Conservation (phyloP, 2,113 vertebrate species). For the Triplophysa rosa region DNA sequence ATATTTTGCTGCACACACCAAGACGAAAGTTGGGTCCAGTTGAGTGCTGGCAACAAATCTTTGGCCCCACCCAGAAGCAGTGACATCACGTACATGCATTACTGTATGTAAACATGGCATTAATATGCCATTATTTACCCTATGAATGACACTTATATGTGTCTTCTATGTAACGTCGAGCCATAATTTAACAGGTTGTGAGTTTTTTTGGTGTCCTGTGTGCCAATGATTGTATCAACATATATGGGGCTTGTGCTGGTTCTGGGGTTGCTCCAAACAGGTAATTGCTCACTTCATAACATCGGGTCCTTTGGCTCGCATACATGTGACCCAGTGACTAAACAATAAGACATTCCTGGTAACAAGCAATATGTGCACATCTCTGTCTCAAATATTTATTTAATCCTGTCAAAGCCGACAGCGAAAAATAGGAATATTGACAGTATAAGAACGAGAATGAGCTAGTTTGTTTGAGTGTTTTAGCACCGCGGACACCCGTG, state of each 20-base stretch:
- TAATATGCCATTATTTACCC: no score
- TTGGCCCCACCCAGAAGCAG: no score
- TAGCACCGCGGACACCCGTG: conserved; percentile 61
- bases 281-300: conserved; percentile 24
- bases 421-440: conserved; percentile 66
- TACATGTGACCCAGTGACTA: conserved; percentile 10
- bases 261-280: neutral
- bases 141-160: no score
- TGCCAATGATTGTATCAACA: neutral
- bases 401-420: conserved; percentile 54
- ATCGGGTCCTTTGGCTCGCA: neutral
- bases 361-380: conserved; percentile 42
- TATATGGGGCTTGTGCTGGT: neutral
- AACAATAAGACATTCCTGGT: conserved; percentile 35
- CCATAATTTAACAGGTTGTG: no score
- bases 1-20: neutral
- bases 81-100: neutral
- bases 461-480: conserved; percentile 68
- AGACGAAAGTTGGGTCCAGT: neutral
- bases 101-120: no score
- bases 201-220: no score
- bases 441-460: conserved; percentile 60
- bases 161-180: no score
- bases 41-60: no score
- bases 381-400: conserved; percentile 56